Percentiles rank a stretch among this genome's conserved stretches.
phyloP scores from a whole-genome alignment of 2,113 vertebrate genomes.

The Carassius carassius region DNA sequence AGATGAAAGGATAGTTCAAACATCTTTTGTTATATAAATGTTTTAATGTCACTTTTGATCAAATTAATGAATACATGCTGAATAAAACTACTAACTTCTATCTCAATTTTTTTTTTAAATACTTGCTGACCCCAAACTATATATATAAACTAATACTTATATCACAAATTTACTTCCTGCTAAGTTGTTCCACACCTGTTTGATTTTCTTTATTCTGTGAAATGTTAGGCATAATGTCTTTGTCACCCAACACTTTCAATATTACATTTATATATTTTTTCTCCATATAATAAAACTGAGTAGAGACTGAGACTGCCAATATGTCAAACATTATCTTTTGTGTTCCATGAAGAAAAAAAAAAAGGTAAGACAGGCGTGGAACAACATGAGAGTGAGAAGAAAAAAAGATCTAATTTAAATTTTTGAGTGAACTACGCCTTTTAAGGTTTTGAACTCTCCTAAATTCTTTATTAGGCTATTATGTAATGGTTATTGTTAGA shows the following conservation, averaged over 20 bases:
- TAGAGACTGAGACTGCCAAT: neutral
- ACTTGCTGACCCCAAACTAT: too few relatives aligned
- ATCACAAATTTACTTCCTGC: neutral
- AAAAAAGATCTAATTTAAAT: too few relatives aligned
- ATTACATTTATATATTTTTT: neutral
- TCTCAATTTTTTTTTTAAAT: too few relatives aligned
- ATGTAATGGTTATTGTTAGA: neutral
- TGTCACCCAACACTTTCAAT: neutral
- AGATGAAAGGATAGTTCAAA: neutral
- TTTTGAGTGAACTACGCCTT: neutral
- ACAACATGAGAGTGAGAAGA: neutral
- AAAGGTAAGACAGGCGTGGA: neutral
- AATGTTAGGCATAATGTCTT: neutral
- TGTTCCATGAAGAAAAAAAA: neutral
- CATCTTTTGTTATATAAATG: too few relatives aligned
- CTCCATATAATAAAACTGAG: neutral
- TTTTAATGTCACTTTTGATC: too few relatives aligned
- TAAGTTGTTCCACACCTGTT: neutral
- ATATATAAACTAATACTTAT: too few relatives aligned
- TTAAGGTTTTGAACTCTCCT: neutral
- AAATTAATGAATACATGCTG: too few relatives aligned
- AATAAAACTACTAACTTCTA: too few relatives aligned
- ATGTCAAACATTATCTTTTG: neutral
- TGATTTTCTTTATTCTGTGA: neutral
- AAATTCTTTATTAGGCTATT: neutral